Conservation (phyloP, 2,113 vertebrate species). For the Protobothrops mucrosquamatus region DNA sequence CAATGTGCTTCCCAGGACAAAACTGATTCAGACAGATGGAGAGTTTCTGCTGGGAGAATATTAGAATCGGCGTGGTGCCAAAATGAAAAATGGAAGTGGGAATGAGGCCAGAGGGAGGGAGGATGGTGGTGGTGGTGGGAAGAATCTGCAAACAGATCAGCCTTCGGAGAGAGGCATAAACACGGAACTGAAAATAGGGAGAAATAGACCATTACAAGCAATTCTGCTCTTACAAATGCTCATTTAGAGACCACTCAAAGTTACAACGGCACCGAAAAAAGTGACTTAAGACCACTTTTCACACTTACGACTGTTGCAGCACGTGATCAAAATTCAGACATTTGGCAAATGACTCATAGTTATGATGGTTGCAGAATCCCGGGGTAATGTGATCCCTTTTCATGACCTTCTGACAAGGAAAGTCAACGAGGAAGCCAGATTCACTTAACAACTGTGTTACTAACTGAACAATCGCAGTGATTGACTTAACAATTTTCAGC, state of each 20-base stretch:
- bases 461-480: too few species aligned
- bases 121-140: not conserved
- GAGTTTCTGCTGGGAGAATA: not conserved
- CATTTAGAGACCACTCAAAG: not conserved
- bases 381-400: too few species aligned
- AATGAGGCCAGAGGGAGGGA: not conserved
- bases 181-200: not conserved
- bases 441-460: too few species aligned
- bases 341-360: not conserved
- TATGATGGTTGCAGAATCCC: too few species aligned
- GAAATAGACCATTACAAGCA: not conserved
- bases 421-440: too few species aligned
- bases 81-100: not conserved
- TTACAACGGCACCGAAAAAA: not conserved
- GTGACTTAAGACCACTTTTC: not conserved
- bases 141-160: not conserved
- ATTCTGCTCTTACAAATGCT: not conserved
- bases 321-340: not conserved
- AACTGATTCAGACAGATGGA: slow-evolving; percentile 13
- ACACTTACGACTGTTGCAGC: not conserved
- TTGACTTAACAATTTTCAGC: not conserved
- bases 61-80: fast-evolving
- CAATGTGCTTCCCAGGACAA: slow-evolving; percentile 5
- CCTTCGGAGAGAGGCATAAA: not conserved
- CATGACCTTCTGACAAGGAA: too few species aligned